Evolutionary conservation across 2,888 invertebrate genomes (phyloP).

Genomic region (Pinctada fucata): DNA sequence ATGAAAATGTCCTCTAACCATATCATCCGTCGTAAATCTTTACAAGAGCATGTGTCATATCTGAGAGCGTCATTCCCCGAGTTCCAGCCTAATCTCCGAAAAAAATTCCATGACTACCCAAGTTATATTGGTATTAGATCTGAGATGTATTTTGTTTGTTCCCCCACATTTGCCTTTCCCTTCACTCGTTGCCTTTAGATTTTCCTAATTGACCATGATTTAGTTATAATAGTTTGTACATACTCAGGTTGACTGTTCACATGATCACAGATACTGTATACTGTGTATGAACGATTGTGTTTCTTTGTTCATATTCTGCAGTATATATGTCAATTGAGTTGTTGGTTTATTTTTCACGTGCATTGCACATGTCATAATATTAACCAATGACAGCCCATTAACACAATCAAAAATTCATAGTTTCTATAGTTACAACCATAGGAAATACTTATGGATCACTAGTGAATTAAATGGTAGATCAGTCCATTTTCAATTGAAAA

Average conservation of each 20-base stretch:
- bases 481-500: no score
- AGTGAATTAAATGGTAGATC: no score
- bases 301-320: not conserved
- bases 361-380: not conserved
- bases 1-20: conserved; percentile 7
- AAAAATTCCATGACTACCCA: conserved; percentile 21
- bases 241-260: not conserved
- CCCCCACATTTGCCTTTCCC: not conserved
- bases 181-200: conserved; percentile 1
- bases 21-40: conserved; percentile 18
- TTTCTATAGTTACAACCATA: no score
- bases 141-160: conserved; percentile 3
- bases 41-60: conserved; percentile 20
- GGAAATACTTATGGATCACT: no score
- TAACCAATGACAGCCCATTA: no score
- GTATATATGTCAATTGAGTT: not conserved
- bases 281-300: not conserved
- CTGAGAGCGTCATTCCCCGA: conserved; percentile 14
- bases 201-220: not conserved
- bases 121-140: conserved; percentile 19
- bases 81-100: conserved; percentile 11
- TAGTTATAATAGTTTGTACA: conserved; percentile 6
- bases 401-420: no score
- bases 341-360: not conserved
- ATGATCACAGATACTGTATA: not conserved